Conservation (phyloP, 1,140 invertebrate species). For the Panonychus citri region DNA sequence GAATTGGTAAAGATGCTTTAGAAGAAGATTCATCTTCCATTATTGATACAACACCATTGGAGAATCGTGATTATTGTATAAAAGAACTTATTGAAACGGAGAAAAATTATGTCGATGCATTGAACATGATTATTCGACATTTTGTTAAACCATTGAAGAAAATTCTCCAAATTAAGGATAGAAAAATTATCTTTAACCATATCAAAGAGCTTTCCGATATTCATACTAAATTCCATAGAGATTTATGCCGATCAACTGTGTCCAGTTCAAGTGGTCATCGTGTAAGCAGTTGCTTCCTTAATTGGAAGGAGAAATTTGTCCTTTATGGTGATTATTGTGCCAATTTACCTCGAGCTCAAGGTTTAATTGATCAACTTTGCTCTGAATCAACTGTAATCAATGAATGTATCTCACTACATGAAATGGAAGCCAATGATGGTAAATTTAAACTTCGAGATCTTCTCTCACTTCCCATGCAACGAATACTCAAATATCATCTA, state of each 20-base stretch:
- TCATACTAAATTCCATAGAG: slow-evolving; percentile 54
- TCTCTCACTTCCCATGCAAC: slow-evolving; percentile 87
- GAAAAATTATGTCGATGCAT: slow-evolving; percentile 81
- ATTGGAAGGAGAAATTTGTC: slow-evolving; percentile 67
- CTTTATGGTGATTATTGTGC: slow-evolving; percentile 90
- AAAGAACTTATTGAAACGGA: slow-evolving; percentile 89
- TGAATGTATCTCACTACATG: slow-evolving; percentile 30
- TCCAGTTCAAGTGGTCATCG: slow-evolving; percentile 23
- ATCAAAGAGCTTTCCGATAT: slow-evolving; percentile 69
- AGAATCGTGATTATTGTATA: slow-evolving; percentile 84
- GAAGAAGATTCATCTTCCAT: background rate
- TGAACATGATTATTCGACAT: slow-evolving; percentile 52
- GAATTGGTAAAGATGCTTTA: slow-evolving; percentile 10
- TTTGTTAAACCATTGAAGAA: slow-evolving; percentile 32
- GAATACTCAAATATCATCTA: slow-evolving; percentile 88
- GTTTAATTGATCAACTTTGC: slow-evolving; percentile 45
- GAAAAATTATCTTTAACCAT: slow-evolving; percentile 56
- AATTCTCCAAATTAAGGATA: slow-evolving; percentile 44
- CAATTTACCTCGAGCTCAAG: slow-evolving; percentile 57
- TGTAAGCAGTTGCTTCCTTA: slow-evolving; percentile 48
- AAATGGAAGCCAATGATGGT: slow-evolving; percentile 59
- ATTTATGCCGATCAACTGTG: slow-evolving; percentile 38
- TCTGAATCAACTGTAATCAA: slow-evolving; percentile 33
- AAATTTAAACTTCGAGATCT: slow-evolving; percentile 83
- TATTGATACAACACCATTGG: slow-evolving; percentile 18